Percentiles rank a stretch among this genome's conserved stretches.
Conservation (phyloP, 2,888 invertebrate genomes). For the Catocala nupta region DNA sequence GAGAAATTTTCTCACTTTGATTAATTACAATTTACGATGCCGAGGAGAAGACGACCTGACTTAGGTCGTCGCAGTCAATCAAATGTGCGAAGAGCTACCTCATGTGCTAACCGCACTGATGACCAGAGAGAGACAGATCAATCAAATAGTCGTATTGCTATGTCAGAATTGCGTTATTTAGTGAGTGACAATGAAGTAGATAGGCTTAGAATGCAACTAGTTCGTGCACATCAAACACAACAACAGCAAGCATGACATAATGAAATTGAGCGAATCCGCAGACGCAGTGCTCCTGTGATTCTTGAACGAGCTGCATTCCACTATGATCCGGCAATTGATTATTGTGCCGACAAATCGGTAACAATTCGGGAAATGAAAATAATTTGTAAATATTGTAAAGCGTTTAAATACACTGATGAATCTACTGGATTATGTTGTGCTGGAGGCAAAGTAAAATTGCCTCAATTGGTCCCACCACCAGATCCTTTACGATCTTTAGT, state of each 20-base stretch:
- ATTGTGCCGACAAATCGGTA: conserved; percentile 38
- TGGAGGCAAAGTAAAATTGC: conserved; percentile 48
- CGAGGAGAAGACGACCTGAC: conserved; percentile 53
- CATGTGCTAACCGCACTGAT: conserved; percentile 55
- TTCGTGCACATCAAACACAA: background rate
- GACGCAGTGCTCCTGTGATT: conserved; percentile 47
- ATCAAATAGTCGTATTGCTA: conserved; percentile 36
- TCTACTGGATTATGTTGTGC: conserved; percentile 25
- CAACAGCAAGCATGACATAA: conserved; percentile 6
- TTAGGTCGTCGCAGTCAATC: conserved; percentile 53
- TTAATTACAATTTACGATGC: conserved; percentile 28
- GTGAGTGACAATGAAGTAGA: conserved; percentile 41
- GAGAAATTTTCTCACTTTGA: too few relatives aligned
- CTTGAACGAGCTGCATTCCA: conserved; percentile 41
- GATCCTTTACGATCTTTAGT: conserved; percentile 46
- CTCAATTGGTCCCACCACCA: conserved; percentile 41
- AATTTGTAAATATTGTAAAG: conserved; percentile 31
- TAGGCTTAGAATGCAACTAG: conserved; percentile 25
- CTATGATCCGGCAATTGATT: conserved; percentile 43
- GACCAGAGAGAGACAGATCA: conserved; percentile 45
- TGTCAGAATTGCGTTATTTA: conserved; percentile 42
- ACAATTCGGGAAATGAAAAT: conserved; percentile 32
- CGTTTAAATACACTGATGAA: conserved; percentile 27
- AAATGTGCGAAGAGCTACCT: conserved; percentile 56
- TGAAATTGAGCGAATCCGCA: conserved; percentile 36